phyloP scores from a whole-genome alignment of 2,113 vertebrate species.

The Dromaius novaehollandiae region DNA sequence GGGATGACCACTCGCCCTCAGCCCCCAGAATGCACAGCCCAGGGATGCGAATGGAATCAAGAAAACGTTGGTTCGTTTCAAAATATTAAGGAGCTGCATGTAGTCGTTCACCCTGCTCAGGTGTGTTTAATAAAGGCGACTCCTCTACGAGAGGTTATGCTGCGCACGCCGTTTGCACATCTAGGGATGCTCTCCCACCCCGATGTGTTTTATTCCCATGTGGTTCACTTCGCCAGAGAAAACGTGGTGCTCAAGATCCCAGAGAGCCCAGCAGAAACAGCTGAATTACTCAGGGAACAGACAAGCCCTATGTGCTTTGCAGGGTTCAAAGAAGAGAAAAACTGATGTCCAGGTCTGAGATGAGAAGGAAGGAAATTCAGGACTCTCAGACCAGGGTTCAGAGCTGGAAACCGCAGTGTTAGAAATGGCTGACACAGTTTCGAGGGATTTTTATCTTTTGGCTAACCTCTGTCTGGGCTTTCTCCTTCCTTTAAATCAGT shows the following conservation, averaged over 20 bases:
- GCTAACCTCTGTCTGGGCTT: background rate
- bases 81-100: background rate
- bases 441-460: accelerated
- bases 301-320: background rate
- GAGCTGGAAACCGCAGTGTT: background rate
- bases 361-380: background rate
- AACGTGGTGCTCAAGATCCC: background rate
- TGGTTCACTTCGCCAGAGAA: background rate
- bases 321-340: background rate
- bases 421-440: background rate
- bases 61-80: background rate
- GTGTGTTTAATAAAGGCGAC: background rate
- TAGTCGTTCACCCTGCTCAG: background rate
- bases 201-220: background rate
- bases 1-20: background rate
- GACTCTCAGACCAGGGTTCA: background rate
- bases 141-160: background rate
- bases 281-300: background rate
- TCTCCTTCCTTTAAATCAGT: background rate
- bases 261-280: too few species aligned
- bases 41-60: background rate
- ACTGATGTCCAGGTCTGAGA: background rate
- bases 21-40: too few species aligned
- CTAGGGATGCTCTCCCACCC: background rate
- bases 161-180: background rate